phyloP scores from a whole-genome alignment of 2,888 invertebrate genomes.

The Antheraea yamamai region DNA sequence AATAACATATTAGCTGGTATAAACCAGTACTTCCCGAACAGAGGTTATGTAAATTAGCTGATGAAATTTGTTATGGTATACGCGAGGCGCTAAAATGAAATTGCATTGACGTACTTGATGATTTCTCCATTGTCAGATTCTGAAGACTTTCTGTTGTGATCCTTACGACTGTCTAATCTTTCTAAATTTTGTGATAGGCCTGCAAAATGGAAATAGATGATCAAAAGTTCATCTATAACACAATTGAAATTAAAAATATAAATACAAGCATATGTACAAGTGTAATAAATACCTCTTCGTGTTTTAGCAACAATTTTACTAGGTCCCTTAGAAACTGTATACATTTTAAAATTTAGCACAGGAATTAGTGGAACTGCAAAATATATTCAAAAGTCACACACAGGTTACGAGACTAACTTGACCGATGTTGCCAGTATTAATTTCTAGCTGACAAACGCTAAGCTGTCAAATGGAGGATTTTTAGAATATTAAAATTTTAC shows the following conservation, averaged over 20 bases:
- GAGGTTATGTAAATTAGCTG: conserved; percentile 79
- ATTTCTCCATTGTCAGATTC: conserved; percentile 86
- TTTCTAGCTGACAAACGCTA: not conserved
- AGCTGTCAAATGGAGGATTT: too few relatives aligned
- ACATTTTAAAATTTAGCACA: conserved; percentile 84
- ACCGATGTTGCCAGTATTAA: conserved; percentile 11
- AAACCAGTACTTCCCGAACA: conserved; percentile 22
- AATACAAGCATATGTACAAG: conserved; percentile 24
- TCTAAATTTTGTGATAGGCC: conserved; percentile 92
- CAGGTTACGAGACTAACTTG: conserved; percentile 47
- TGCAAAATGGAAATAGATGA: conserved; percentile 64
- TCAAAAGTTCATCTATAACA: conserved; percentile 44
- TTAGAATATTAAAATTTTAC: too few relatives aligned
- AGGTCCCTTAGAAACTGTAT: conserved; percentile 93
- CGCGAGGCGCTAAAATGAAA: conserved; percentile 31
- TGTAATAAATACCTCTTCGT: conserved; percentile 84
- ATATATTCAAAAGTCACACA: conserved; percentile 44
- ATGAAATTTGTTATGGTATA: conserved; percentile 58
- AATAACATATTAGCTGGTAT: not conserved
- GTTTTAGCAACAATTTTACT: conserved; percentile 95
- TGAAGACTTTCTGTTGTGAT: conserved; percentile 85
- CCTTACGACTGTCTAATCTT: conserved; percentile 88
- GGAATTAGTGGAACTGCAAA: conserved; percentile 57
- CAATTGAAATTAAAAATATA: conserved; percentile 28
- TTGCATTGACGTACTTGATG: conserved; percentile 79